Base-by-base conservation (phyloP, 2,797 vertebrate genomes). In the Anabas testudineus region DNA sequence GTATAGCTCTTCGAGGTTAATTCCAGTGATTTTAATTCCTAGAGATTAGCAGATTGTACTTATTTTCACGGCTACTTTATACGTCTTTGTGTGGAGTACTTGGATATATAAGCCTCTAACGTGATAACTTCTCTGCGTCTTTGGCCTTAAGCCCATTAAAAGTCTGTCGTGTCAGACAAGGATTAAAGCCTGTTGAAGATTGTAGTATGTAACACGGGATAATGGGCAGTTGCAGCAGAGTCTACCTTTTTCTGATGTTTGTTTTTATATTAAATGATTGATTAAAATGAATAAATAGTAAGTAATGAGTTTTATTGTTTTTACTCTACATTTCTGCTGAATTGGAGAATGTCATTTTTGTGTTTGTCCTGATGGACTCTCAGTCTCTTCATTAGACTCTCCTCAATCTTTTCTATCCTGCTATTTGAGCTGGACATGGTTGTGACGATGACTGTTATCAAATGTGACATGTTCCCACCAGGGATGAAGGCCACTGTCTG, bases 131-230 rank as follows among this genome's bases (percentile, higher is more conserved):
- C 85, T 88, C 76, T 87, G 84, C 92, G 90, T 93, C 92, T 92
- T 90, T 91, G 88, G 89, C 82, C 82, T 80, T 93, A 94, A 95
- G 82, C 90, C 90, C 87, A 91, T 95, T 94, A 92, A 91, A 94
- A 93, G 90, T 91, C 91, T 92, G 91, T 94, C 82, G 66, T 92
- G 91, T 93, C 92, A 91, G 91, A 91, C 88, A 43, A 90, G 91
- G 92, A 91, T 92, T 92, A 93, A 86, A 84, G 79, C 81, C 87
- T 78, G 78, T 84, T 91, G 90, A 85, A 91, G 78, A 86, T 82
- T 80, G 81, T 85, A 66, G 77, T 82, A 76, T 74, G 81, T 82
- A 76, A 76, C 61, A 57, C 68, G 30, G 84, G 77, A 86, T 90
- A 87, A 91, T 68, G 67, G 84, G 49, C 74, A 78, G 70, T 70